Percentiles rank a stretch among this genome's conserved stretches.
Conservation (phyloP, 2,797 vertebrate species). For the Syngnathus rostellatus region DNA sequence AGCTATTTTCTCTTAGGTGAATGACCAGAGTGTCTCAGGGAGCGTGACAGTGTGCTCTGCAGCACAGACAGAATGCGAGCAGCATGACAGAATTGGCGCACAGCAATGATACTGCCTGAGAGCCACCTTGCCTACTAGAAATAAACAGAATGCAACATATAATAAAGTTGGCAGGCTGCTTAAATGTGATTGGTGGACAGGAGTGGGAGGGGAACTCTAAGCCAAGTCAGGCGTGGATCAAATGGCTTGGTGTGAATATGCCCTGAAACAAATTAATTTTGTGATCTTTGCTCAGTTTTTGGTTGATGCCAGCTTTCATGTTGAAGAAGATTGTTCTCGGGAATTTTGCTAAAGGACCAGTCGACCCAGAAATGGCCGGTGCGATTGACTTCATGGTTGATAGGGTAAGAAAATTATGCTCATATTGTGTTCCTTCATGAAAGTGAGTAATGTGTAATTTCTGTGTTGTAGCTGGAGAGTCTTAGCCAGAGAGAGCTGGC, state of each 20-base stretch:
- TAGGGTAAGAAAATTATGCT: conserved; percentile 69
- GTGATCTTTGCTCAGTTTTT: conserved; percentile 73
- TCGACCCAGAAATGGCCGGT: conserved; percentile 92
- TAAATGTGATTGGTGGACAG: not conserved
- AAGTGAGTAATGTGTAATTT: not conserved
- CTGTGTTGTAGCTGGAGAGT: conserved; percentile 79
- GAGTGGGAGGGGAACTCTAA: not conserved
- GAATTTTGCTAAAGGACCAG: conserved; percentile 92
- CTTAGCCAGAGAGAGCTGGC: conserved; percentile 92
- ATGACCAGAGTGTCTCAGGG: too few relatives aligned
- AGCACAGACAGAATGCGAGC: too few relatives aligned
- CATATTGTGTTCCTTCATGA: not conserved
- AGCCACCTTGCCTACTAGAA: too few relatives aligned
- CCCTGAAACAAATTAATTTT: not conserved
- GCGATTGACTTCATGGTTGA: conserved; percentile 99
- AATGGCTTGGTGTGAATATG: not conserved
- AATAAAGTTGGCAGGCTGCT: not conserved
- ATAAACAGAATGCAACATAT: not conserved
- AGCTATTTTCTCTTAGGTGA: too few relatives aligned
- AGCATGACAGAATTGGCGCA: too few relatives aligned
- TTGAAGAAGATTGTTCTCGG: conserved; percentile 97
- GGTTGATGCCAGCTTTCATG: conserved; percentile 97
- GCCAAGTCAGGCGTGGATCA: not conserved
- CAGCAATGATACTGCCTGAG: too few relatives aligned
- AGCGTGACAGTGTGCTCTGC: too few relatives aligned